These are phyloP conservation scores for Syngnathus acus DNA, from an alignment of 2,797 vertebrate genomes.

Conservation along the genomic window DNA sequence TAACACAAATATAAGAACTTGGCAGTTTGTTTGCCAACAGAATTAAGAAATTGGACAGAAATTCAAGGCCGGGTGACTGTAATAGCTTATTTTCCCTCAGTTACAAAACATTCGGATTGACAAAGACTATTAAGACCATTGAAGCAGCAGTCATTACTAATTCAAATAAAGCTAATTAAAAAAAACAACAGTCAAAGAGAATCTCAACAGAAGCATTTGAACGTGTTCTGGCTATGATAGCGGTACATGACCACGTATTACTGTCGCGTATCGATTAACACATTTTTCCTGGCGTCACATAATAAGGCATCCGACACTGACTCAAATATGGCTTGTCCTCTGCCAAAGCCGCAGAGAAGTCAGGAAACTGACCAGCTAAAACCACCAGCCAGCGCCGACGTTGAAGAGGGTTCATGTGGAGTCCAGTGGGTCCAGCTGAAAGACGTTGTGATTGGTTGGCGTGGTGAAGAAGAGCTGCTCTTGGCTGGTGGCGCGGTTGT, in stretches of 20 bases:
- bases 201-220: constrained; percentile 33
- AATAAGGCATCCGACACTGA: constrained; percentile 53
- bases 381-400: constrained; percentile 12
- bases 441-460: constrained; percentile 92
- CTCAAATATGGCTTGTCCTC: constrained; percentile 14
- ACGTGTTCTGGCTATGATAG: constrained; percentile 40
- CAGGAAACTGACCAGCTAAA: constrained; percentile 10
- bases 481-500: constrained; percentile 69
- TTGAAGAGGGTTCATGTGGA: constrained; percentile 74
- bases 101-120: constrained; percentile 42
- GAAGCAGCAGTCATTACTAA: constrained; percentile 39
- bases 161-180: constrained; percentile 44
- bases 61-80: constrained; percentile 35
- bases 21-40: constrained; percentile 5
- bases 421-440: constrained; percentile 87
- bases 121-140: constrained; percentile 33
- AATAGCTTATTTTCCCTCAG: constrained; percentile 40
- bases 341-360: constrained; percentile 26
- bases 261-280: constrained; percentile 28
- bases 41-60: constrained; percentile 22
- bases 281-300: constrained; percentile 33
- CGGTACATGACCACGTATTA: constrained; percentile 34
- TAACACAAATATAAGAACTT: not conserved
- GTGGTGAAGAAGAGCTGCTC: constrained; percentile 82
- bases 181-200: constrained; percentile 43